phyloP scores from a whole-genome alignment of 2,888 invertebrate species.

The Laothoe populi region DNA sequence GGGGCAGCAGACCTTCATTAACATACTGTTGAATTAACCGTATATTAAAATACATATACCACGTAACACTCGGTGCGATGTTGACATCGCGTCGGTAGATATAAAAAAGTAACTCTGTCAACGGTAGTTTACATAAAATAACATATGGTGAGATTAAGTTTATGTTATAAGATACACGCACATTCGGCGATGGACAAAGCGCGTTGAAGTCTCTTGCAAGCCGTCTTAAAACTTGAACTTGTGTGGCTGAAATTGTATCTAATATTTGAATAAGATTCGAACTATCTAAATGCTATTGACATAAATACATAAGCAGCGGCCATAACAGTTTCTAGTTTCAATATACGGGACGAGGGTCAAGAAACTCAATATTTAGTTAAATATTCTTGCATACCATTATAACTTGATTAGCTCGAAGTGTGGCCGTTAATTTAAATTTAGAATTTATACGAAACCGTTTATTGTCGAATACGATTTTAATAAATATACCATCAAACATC shows the following conservation, averaged over 20 bases:
- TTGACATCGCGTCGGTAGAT: conserved; percentile 9
- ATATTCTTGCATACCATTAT: conserved; percentile 57
- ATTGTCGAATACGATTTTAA: conserved; percentile 13
- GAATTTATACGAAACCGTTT: conserved; percentile 20
- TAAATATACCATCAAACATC: background rate
- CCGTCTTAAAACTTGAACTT: background rate
- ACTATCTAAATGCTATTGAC: conserved; percentile 11
- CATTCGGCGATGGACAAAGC: background rate
- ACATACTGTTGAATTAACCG: conserved; percentile 21
- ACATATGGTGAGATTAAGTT: background rate
- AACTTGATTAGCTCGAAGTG: conserved; percentile 51
- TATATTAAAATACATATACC: conserved; percentile 15
- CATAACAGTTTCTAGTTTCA: conserved; percentile 28
- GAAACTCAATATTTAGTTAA: conserved; percentile 49
- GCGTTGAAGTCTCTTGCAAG: conserved; percentile 28
- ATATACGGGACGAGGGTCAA: conserved; percentile 55
- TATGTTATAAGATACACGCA: background rate
- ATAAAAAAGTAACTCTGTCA: background rate
- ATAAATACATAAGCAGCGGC: conserved; percentile 20
- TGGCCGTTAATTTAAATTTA: conserved; percentile 41
- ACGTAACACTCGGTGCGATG: background rate
- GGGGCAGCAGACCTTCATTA: conserved; percentile 24
- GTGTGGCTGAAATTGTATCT: background rate
- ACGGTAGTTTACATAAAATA: background rate
- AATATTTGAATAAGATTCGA: background rate